Percentiles rank a stretch among this genome's conserved stretches.
These are phyloP conservation scores for Syndactyla subalaris DNA, from an alignment of 2,797 vertebrate genomes.

Conservation along the genomic window DNA sequence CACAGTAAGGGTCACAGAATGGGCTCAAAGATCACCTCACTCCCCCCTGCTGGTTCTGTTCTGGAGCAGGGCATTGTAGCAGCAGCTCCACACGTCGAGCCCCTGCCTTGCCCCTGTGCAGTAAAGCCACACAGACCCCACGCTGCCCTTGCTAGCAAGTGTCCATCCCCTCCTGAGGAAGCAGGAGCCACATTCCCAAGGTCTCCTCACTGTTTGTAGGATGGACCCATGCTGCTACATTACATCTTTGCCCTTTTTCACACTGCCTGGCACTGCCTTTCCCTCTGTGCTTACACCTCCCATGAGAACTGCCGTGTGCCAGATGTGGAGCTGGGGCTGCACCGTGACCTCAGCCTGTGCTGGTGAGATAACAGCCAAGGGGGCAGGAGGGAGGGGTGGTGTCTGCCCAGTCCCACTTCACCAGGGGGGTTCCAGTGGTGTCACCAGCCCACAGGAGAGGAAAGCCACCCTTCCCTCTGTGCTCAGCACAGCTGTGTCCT, in stretches of 20 bases:
- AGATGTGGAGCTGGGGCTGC: accelerated
- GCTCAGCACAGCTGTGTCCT: neutral
- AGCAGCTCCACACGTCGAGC: neutral
- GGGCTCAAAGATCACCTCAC: neutral
- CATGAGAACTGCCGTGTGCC: accelerated
- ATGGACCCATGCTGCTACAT: accelerated
- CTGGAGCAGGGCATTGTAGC: accelerated
- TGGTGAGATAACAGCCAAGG: neutral
- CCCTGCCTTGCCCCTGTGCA: neutral
- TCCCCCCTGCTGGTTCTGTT: no score
- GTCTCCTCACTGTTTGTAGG: neutral
- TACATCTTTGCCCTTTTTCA: neutral
- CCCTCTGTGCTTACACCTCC: neutral
- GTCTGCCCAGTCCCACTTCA: neutral
- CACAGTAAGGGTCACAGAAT: neutral
- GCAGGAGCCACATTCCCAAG: neutral
- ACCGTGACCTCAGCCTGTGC: accelerated
- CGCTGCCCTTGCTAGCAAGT: accelerated
- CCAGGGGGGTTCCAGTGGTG: neutral
- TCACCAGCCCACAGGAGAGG: neutral
- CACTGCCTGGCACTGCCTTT: neutral
- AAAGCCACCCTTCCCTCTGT: neutral
- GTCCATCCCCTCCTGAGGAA: neutral
- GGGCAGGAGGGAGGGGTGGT: neutral
- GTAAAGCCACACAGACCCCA: accelerated